Base-by-base conservation (phyloP, 2,888 invertebrate genomes). In the Athripsodes cinereus region DNA sequence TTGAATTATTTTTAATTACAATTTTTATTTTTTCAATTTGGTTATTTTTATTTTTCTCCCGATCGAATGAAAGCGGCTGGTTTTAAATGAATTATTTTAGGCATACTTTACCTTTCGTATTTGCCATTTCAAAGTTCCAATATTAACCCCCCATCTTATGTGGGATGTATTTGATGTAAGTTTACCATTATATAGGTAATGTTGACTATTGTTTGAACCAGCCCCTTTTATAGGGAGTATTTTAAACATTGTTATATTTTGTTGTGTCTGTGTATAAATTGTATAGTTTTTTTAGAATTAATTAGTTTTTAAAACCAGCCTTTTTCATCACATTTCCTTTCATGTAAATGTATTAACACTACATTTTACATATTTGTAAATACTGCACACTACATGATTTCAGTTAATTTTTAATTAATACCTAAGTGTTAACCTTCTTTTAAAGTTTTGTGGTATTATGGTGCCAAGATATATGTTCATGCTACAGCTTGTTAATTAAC, bases 31-130 rank as follows among this genome's bases (percentile, higher is more conserved):
- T 40, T 47, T 13, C 6, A 13, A 40, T 40, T 40, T 22, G 56
- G 53, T 59, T 46, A 49, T 55, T 59, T 66, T 54, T 64, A 66
- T 55, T 67, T 66, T n/a, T 65, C 63, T 53, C 56, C 59, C 55
- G n/a, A 16, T 26, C 26, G 2, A 22, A 47, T 54, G 54, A 54
- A 31, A 47, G 47, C 10, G 50, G 50, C 50, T 50, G 22, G 50
- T 50, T 50, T 50, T 22, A n/a, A 18, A 16, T 8, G 44, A 44
- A 13, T 44, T 44, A n/a, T n/a, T n/a, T n/a, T n/a, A n/a, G n/a
- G n/a, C n/a, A n/a, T n/a, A n/a, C n/a, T n/a, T n/a, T n/a, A n/a
- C n/a, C n/a, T n/a, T n/a, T n/a, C n/a, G n/a, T n/a, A n/a, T n/a
- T n/a, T n/a, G n/a, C n/a, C n/a, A 46, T 8, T 13, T 13, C 46